phyloP scores from a whole-genome alignment of 2,113 vertebrate genomes.

The Ciconia boyciana region DNA sequence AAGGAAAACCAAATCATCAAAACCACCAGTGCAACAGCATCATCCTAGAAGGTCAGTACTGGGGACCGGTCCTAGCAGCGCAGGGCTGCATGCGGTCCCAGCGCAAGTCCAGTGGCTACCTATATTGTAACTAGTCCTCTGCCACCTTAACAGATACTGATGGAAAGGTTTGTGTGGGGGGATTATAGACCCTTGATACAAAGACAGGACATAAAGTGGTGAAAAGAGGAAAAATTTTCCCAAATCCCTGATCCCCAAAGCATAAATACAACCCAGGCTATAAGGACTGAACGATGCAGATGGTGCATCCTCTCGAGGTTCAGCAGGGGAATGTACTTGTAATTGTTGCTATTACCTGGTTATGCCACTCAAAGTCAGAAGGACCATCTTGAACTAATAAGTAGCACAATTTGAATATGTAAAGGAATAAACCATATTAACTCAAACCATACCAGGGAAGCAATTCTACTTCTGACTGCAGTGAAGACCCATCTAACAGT shows the following conservation, averaged over 20 bases:
- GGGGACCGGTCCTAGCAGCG: neutral
- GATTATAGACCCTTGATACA: neutral
- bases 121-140: neutral
- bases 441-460: neutral
- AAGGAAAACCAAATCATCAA: neutral
- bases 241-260: neutral
- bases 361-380: neutral
- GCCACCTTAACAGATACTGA: neutral
- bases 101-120: neutral
- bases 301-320: neutral
- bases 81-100: accelerated
- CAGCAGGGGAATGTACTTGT: neutral
- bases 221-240: neutral
- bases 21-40: neutral
- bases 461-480: neutral
- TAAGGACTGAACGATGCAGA: neutral
- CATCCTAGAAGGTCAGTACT: neutral
- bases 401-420: neutral
- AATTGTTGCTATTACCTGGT: neutral
- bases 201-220: neutral
- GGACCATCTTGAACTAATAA: neutral
- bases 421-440: neutral
- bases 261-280: neutral
- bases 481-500: neutral
- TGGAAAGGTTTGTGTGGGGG: neutral